Evolutionary conservation across 2,113 vertebrate genomes (phyloP).

Genomic region (Murina feae): DNA sequence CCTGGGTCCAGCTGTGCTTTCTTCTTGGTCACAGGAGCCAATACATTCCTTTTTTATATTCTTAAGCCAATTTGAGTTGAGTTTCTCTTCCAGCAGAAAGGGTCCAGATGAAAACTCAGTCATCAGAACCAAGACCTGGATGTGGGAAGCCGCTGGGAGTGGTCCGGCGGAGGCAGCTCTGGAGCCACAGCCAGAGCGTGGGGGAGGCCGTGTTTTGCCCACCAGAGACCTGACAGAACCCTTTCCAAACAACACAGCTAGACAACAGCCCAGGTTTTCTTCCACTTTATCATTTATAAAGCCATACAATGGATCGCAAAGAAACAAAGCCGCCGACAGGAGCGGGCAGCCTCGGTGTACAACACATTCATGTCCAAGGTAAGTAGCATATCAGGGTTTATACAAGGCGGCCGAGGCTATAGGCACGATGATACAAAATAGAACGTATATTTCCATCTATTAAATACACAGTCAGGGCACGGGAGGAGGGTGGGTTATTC

Average conservation of each 20-base stretch:
- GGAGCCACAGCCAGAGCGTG: not conserved
- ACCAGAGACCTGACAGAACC: not conserved
- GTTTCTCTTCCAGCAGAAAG: not conserved
- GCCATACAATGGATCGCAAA: constrained; percentile 93
- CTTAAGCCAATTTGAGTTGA: not conserved
- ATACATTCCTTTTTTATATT: not conserved
- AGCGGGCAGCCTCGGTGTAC: constrained; percentile 69
- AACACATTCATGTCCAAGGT: constrained; percentile 85
- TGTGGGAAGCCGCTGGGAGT: accelerated
- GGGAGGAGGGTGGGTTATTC: constrained; percentile 19
- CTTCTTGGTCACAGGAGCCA: not conserved
- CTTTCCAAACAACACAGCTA: constrained; percentile 82
- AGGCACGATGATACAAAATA: constrained; percentile 85
- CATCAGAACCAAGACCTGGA: not conserved
- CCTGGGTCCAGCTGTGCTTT: not conserved
- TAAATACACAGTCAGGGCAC: constrained; percentile 82
- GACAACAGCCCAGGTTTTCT: constrained; percentile 81
- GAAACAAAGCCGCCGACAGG: constrained; percentile 87
- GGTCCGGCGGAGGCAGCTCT: not conserved
- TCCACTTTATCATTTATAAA: constrained; percentile 89
- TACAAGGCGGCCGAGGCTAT: constrained; percentile 69
- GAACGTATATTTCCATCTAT: constrained; percentile 82
- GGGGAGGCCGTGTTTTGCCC: not conserved
- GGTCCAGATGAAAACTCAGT: not conserved
- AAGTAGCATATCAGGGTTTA: constrained; percentile 72